phyloP scores from a whole-genome alignment of 2,888 invertebrate species.

The Ormia ochracea region DNA sequence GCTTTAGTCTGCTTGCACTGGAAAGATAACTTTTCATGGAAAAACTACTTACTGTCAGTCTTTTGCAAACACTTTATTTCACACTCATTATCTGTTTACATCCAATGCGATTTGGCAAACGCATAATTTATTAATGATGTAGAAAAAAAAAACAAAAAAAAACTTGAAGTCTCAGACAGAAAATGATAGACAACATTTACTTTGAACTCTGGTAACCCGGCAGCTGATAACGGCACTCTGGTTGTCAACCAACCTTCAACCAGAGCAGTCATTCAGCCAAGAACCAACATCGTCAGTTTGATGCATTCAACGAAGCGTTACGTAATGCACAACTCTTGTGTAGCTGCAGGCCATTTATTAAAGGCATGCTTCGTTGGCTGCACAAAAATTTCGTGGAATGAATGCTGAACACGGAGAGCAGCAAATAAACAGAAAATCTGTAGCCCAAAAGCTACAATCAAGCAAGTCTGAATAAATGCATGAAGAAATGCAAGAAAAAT shows the following conservation, averaged over 20 bases:
- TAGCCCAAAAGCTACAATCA: constrained; percentile 21
- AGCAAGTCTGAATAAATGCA: not conserved
- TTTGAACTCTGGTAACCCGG: constrained; percentile 46
- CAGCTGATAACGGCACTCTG: not conserved
- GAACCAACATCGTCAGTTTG: not conserved
- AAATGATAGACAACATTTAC: constrained; percentile 55
- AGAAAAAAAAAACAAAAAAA: constrained; percentile 31
- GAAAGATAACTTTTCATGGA: not conserved
- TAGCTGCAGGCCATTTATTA: constrained; percentile 55
- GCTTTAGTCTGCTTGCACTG: not conserved
- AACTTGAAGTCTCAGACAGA: constrained; percentile 37
- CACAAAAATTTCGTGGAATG: constrained; percentile 33
- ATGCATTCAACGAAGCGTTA: constrained; percentile 29
- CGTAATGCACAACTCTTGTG: constrained; percentile 36
- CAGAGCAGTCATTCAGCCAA: not conserved
- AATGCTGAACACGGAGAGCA: constrained; percentile 29
- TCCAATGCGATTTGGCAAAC: not conserved
- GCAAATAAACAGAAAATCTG: not conserved
- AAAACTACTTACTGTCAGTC: not conserved
- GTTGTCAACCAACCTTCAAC: not conserved
- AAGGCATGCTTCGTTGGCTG: constrained; percentile 51
- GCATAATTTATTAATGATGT: constrained; percentile 36
- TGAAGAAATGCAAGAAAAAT: not conserved
- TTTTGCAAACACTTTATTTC: not conserved
- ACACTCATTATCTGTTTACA: not conserved